phyloP scores from a whole-genome alignment of 92 coral and sea anemone genomes.

The Zoanthus solanderi region DNA sequence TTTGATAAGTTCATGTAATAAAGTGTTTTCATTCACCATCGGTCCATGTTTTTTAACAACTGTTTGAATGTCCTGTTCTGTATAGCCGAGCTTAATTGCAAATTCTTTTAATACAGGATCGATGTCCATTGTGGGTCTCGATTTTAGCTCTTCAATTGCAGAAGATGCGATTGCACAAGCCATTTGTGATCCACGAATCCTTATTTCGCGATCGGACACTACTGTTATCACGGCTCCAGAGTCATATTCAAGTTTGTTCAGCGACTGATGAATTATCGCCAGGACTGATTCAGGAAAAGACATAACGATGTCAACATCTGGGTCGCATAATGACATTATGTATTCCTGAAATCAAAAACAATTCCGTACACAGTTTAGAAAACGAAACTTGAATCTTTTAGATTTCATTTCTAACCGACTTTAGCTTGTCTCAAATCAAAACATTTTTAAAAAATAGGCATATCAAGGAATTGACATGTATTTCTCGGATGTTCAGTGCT shows the following conservation, averaged over 20 bases:
- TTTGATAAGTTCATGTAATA: conserved; percentile 83
- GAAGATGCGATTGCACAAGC: conserved; percentile 49
- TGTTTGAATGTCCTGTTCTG: conserved; percentile 72
- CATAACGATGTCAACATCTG: conserved; percentile 35
- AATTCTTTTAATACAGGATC: conserved; percentile 77
- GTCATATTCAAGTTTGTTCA: conserved; percentile 41
- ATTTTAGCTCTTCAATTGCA: conserved; percentile 40
- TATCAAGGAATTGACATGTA: neutral
- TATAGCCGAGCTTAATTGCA: conserved; percentile 89
- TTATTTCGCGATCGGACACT: conserved; percentile 34
- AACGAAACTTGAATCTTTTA: neutral
- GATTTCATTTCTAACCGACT: conserved; percentile 3
- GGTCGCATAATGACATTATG: conserved; percentile 55
- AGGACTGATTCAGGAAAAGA: conserved; percentile 25
- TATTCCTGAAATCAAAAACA: conserved; percentile 51
- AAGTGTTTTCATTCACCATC: conserved; percentile 76
- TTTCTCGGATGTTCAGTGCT: neutral
- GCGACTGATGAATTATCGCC: neutral
- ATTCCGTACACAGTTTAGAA: neutral
- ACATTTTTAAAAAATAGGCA: neutral
- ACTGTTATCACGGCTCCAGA: conserved; percentile 45
- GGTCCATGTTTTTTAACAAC: conserved; percentile 89
- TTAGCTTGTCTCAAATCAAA: neutral
- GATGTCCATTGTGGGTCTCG: neutral
- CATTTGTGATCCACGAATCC: conserved; percentile 44